These are phyloP conservation scores for Ecliptopera silaceata DNA, from an alignment of 2,888 invertebrate species.

Conservation along the genomic window DNA sequence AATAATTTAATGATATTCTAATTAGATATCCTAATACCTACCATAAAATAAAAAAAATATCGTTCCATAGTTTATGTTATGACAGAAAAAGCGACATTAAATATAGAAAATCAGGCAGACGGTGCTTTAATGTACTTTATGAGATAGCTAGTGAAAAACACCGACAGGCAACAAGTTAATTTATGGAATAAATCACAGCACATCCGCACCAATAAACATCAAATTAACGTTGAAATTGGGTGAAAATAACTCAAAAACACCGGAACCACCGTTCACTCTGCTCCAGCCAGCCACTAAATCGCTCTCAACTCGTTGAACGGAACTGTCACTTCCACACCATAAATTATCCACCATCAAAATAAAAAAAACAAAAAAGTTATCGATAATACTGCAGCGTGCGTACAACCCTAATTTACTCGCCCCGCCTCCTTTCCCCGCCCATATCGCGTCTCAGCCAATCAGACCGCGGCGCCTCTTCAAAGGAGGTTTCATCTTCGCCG, in stretches of 20 bases:
- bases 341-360: constrained; percentile 64
- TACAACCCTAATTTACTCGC: constrained; percentile 61
- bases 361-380: constrained; percentile 66
- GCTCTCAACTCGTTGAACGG: constrained; percentile 49
- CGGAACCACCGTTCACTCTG: constrained; percentile 54
- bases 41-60: too few relatives aligned
- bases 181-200: neutral
- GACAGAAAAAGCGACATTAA: too few relatives aligned
- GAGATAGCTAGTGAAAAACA: neutral
- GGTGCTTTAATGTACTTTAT: too few relatives aligned
- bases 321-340: constrained; percentile 70
- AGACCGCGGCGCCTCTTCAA: constrained; percentile 43
- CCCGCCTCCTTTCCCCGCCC: constrained; percentile 67
- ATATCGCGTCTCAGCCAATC: constrained; percentile 60
- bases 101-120: too few relatives aligned
- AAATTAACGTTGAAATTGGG: constrained; percentile 1
- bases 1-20: too few relatives aligned
- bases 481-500: constrained; percentile 58
- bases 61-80: too few relatives aligned
- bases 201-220: constrained; percentile 1
- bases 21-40: too few relatives aligned
- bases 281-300: constrained; percentile 47
- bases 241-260: constrained; percentile 37
- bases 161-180: neutral
- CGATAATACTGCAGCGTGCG: constrained; percentile 62